Percentiles rank a stretch among this genome's conserved stretches.
Evolutionary conservation across 2,888 invertebrate genomes (phyloP).

Genomic region (Eilema depressum): DNA sequence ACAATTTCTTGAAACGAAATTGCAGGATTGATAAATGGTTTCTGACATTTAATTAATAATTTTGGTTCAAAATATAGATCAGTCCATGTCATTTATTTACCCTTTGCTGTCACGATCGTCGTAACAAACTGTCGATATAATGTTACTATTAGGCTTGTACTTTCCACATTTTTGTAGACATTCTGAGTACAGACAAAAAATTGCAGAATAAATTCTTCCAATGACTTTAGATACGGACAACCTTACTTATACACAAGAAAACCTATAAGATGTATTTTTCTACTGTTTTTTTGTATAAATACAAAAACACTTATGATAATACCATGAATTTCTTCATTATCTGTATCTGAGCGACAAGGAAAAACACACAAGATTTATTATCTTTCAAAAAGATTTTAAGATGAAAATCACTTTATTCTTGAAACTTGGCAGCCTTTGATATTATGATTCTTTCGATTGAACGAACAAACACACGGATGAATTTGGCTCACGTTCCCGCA

Average conservation of each 20-base stretch:
- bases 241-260: too few species aligned
- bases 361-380: not conserved
- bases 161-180: too few species aligned
- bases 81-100: not conserved
- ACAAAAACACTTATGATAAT: not conserved
- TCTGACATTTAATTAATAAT: constrained; percentile 7
- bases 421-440: constrained; percentile 34
- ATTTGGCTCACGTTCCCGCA: constrained; percentile 20
- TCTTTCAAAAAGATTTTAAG: constrained; percentile 17
- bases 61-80: not conserved
- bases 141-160: too few species aligned
- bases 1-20: constrained; percentile 11
- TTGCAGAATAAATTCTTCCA: too few species aligned
- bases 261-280: too few species aligned
- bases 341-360: not conserved
- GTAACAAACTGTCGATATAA: not conserved
- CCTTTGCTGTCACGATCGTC: not conserved
- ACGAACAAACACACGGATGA: constrained; percentile 27
- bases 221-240: not conserved
- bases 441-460: constrained; percentile 32
- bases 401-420: constrained; percentile 13
- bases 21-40: not conserved
- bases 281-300: too few species aligned
- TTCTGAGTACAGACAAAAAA: too few species aligned
- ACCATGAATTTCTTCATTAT: not conserved